A percentile compares a stretch with the other conserved stretches of the same genome.
Evolutionary conservation across 2,797 vertebrate species (phyloP).

Genomic region (Melanotaenia parkinsoni): DNA sequence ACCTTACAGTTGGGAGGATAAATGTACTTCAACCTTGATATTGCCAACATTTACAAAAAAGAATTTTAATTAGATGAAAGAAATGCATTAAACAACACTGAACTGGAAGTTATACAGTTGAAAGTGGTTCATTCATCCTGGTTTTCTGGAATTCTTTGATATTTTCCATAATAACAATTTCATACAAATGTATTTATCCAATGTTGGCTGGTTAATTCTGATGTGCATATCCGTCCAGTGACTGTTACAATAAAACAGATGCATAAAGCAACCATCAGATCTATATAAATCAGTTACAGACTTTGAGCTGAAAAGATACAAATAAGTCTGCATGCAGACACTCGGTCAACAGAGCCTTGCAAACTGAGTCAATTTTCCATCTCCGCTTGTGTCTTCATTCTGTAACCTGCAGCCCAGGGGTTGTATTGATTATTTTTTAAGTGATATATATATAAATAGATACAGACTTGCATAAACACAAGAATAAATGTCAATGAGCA

Average conservation of each 20-base stretch:
- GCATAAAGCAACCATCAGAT: not conserved
- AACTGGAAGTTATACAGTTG: not conserved
- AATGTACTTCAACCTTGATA: not conserved
- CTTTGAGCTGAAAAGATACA: no score
- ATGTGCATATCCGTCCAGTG: no score
- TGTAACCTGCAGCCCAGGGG: not conserved
- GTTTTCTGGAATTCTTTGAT: not conserved
- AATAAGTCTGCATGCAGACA: not conserved
- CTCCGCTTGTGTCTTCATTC: not conserved
- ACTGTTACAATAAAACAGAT: not conserved
- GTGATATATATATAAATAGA: not conserved
- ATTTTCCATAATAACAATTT: not conserved
- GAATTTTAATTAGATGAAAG: not conserved
- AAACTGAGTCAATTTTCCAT: not conserved
- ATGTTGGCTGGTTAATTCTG: conserved; percentile 24
- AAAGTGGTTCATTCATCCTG: not conserved
- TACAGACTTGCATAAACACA: not conserved
- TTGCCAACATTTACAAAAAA: not conserved
- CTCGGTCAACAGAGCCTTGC: rapidly evolving
- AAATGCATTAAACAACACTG: not conserved
- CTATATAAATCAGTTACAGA: no score
- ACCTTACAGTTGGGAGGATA: not conserved
- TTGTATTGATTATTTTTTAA: not conserved
- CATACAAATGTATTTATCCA: not conserved
- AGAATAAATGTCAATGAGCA: not conserved